Evolutionary conservation across 2,113 vertebrate species (phyloP), one percentile per base, ranked within the genome.

Genomic region (Calypte anna): DNA sequence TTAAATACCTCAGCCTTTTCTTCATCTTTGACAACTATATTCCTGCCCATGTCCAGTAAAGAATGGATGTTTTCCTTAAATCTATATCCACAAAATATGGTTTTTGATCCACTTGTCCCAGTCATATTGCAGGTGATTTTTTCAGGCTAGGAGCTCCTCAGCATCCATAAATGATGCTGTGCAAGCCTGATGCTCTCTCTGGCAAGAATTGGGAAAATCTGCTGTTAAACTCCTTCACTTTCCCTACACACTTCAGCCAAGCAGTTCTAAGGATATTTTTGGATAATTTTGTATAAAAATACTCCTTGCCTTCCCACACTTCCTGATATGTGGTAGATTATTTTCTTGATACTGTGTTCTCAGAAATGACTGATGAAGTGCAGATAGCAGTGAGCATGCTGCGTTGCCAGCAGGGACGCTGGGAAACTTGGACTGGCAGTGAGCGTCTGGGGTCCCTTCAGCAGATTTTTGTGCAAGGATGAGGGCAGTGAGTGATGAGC

Each of bases 121-220:
- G 82, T 18, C 19, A 51, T 6, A 25, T 40, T 13, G 10, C 7
- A 25, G 3, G 6, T 73, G 31, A 64, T 50, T 31, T 13, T 80
- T 68, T 62, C 1, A 13, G 19, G 20, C 28, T 28, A 51, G 14
- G 20, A 81, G 10, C 7, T 84, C 22, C 20, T 23, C 28, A 70
- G 53, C 40, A 89, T 25, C 7, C 7, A 9, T 33, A 2, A 0
- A 0, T 36, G 44, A 21, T 19, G 6, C 44, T 74, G 28, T 36
- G 8, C 18, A 67, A 33, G 2, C 9, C 33, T 75, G 13, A 9
- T 84, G 25, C 10, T 74, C 24, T 40, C 6, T 81, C 8, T 75
- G 79, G 62, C 57, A 87, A 72, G 28, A 82, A 53, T 24, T 2
- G 27, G 31, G 38, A 33, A 82, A 91, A n/a, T 15, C 8, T 3